Evolutionary conservation across 2,888 invertebrate genomes (phyloP).

Genomic region (Neoascia interrupta): DNA sequence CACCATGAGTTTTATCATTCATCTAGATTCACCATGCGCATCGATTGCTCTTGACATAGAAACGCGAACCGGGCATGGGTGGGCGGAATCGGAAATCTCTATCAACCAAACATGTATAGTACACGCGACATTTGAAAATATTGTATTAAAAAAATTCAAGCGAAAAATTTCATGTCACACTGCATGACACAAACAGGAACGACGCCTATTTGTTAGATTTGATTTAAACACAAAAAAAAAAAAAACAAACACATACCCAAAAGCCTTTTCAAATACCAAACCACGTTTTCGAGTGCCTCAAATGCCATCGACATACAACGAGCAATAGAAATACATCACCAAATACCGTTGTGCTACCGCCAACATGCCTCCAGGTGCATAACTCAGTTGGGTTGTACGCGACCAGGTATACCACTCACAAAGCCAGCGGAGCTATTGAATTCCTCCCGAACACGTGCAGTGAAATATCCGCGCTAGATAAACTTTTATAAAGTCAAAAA

Average conservation of each 20-base stretch:
- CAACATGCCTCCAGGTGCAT: conserved; percentile 40
- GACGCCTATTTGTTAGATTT: conserved; percentile 12
- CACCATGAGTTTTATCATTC: conserved; percentile 44
- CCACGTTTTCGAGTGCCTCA: conserved; percentile 46
- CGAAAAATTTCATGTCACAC: conserved; percentile 26
- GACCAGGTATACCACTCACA: no score
- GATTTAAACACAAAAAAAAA: not conserved
- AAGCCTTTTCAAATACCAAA: conserved; percentile 36
- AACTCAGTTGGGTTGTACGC: not conserved
- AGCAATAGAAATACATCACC: conserved; percentile 23
- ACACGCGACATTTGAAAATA: conserved; percentile 14
- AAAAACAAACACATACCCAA: not conserved
- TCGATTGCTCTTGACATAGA: conserved; percentile 65
- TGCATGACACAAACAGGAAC: conserved; percentile 3
- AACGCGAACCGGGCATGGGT: conserved; percentile 13
- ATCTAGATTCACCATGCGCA: conserved; percentile 54
- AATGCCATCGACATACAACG: conserved; percentile 39
- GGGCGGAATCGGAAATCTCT: conserved; percentile 12
- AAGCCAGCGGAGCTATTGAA: conserved; percentile 34
- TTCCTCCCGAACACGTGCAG: conserved; percentile 61
- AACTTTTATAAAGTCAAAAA: not conserved
- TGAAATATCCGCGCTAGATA: conserved; percentile 18
- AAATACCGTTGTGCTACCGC: conserved; percentile 6
- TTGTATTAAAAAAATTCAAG: no score
- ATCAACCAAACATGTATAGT: not conserved